Evolutionary conservation across 2,113 vertebrate species (phyloP).

Genomic region (Cichladusa arquata): DNA sequence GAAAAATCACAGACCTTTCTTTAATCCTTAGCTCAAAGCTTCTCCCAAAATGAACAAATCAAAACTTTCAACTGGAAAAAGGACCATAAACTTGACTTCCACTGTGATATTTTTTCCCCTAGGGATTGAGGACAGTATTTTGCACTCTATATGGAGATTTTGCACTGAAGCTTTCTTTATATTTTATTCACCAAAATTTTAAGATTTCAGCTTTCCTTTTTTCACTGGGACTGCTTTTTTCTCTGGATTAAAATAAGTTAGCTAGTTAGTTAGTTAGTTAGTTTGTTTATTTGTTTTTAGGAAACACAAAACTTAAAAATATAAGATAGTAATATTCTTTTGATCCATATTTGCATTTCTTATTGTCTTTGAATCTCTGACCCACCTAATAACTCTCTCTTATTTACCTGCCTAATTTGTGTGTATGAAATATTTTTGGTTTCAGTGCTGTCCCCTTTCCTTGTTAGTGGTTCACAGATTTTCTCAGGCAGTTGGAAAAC

Average conservation of each 20-base stretch:
- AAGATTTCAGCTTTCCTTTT: neutral
- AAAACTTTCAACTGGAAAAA: neutral
- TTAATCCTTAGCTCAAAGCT: neutral
- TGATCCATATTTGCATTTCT: neutral
- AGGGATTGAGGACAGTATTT: neutral
- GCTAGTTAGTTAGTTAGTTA: no score
- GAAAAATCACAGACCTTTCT: neutral
- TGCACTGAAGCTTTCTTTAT: neutral
- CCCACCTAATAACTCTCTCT: neutral
- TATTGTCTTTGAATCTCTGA: neutral
- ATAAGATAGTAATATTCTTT: neutral
- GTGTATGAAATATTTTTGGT: neutral
- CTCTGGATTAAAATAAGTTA: neutral
- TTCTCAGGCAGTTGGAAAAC: conserved; percentile 1
- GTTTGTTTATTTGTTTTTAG: no score
- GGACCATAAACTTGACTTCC: neutral
- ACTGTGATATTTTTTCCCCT: neutral
- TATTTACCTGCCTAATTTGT: neutral
- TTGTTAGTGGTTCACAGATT: neutral
- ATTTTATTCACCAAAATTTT: neutral
- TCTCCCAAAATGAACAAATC: neutral
- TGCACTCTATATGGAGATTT: neutral
- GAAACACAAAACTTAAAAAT: neutral
- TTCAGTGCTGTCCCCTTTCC: neutral
- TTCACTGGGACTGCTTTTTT: neutral